These are phyloP conservation scores for Bombus impatiens DNA, from an alignment of 1,140 invertebrate genomes.

Conservation along the genomic window DNA sequence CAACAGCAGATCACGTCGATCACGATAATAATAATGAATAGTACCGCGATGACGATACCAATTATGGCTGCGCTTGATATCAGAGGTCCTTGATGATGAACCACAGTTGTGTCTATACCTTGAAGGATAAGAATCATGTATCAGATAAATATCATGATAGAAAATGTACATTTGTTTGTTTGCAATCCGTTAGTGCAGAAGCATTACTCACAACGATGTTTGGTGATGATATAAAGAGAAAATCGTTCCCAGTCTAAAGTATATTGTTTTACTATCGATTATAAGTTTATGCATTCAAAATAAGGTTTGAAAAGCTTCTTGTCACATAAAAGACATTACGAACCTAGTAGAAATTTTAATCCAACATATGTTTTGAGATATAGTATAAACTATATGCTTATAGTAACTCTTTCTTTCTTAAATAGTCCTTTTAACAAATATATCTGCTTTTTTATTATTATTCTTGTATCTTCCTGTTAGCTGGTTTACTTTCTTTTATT, in stretches of 20 bases:
- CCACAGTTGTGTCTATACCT: slow-evolving; percentile 84
- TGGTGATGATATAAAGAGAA: slow-evolving; percentile 73
- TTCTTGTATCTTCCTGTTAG: too few species aligned
- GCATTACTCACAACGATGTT: slow-evolving; percentile 77
- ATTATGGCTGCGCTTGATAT: slow-evolving; percentile 90
- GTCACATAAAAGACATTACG: background rate
- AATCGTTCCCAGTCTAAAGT: background rate
- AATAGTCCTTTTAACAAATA: too few species aligned
- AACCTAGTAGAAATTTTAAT: too few species aligned
- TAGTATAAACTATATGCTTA: too few species aligned
- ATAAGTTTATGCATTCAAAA: too few species aligned
- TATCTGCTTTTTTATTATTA: too few species aligned
- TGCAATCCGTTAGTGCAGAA: slow-evolving; percentile 80
- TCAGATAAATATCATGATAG: background rate
- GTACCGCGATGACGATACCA: slow-evolving; percentile 88
- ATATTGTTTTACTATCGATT: background rate
- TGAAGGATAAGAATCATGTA: slow-evolving; percentile 68
- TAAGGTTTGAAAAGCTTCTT: background rate
- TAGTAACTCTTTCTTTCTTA: background rate
- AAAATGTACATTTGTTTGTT: slow-evolving; percentile 15
- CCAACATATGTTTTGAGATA: too few species aligned
- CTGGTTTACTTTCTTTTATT: too few species aligned
- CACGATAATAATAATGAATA: slow-evolving; percentile 89
- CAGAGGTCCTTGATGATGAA: slow-evolving; percentile 83
- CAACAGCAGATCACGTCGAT: slow-evolving; percentile 91